phyloP scores from a whole-genome alignment of 2,113 vertebrate genomes.

The Egretta garzetta region DNA sequence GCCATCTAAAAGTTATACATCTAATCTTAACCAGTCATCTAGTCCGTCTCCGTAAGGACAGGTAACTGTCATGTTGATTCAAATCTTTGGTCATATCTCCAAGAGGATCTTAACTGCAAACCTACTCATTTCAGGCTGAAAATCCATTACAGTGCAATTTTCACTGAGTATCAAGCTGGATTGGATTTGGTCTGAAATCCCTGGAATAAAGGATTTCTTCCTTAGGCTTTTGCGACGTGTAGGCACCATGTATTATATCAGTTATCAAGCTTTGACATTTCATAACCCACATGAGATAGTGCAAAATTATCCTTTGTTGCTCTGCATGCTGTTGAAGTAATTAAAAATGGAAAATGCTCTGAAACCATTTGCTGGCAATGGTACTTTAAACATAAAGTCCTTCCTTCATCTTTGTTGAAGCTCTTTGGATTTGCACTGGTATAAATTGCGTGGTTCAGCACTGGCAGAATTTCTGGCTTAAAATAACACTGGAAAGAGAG shows the following conservation, averaged over 20 bases:
- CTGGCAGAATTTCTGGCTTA: background rate
- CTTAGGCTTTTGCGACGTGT: background rate
- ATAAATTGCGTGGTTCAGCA: background rate
- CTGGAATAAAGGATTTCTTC: background rate
- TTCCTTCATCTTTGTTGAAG: background rate
- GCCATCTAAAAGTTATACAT: slow-evolving; percentile 1
- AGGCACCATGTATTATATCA: background rate
- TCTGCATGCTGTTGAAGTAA: background rate
- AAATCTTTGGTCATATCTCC: background rate
- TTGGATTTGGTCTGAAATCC: background rate
- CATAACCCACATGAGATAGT: background rate
- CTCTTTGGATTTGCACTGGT: background rate
- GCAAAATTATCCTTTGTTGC: background rate
- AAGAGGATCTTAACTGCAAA: slow-evolving; percentile 4
- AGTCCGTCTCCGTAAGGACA: background rate
- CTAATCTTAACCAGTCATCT: slow-evolving; percentile 41
- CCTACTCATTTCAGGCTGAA: slow-evolving; percentile 19
- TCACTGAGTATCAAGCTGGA: background rate
- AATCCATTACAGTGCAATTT: slow-evolving; percentile 30
- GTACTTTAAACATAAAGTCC: background rate
- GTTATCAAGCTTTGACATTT: background rate
- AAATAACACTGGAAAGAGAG: background rate
- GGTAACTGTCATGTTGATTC: slow-evolving; percentile 31
- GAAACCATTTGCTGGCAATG: background rate
- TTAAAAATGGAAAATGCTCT: slow-evolving; percentile 1